Conservation (phyloP, 2,113 vertebrate species). For the Etheostoma cragini region DNA sequence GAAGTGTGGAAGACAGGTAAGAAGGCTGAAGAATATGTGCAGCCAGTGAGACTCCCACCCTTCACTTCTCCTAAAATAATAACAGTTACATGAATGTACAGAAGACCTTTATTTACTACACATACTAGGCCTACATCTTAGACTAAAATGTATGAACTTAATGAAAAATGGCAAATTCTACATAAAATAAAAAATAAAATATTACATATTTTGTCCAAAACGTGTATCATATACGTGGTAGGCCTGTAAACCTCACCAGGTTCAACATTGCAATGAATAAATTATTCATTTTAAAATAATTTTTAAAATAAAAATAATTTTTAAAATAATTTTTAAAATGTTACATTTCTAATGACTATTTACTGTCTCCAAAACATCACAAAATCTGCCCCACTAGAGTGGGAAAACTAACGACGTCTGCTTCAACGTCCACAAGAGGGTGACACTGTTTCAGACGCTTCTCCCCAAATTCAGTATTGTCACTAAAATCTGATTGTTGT, state of each 20-base stretch:
- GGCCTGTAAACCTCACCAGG: too few relatives aligned
- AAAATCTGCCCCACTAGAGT: background rate
- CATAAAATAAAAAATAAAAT: background rate
- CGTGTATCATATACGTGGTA: too few relatives aligned
- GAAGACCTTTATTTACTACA: background rate
- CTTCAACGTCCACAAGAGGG: conserved; percentile 47
- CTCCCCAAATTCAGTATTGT: background rate
- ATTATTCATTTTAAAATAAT: background rate
- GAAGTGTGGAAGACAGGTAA: background rate
- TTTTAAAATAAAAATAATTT: background rate
- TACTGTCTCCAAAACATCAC: background rate
- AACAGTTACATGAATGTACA: too few relatives aligned
- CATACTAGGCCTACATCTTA: too few relatives aligned
- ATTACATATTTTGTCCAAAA: background rate
- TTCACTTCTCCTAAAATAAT: background rate
- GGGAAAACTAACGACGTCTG: background rate
- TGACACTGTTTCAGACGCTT: conserved; percentile 22
- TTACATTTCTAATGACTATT: background rate
- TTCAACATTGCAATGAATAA: background rate
- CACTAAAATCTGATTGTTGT: background rate
- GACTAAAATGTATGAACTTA: too few relatives aligned
- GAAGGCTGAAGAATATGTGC: background rate
- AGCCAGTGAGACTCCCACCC: background rate
- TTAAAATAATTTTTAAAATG: background rate
- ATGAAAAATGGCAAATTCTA: too few relatives aligned